These are phyloP conservation scores for Sebastiscus tertius DNA, from an alignment of 2,797 vertebrate genomes.

Conservation along the genomic window DNA sequence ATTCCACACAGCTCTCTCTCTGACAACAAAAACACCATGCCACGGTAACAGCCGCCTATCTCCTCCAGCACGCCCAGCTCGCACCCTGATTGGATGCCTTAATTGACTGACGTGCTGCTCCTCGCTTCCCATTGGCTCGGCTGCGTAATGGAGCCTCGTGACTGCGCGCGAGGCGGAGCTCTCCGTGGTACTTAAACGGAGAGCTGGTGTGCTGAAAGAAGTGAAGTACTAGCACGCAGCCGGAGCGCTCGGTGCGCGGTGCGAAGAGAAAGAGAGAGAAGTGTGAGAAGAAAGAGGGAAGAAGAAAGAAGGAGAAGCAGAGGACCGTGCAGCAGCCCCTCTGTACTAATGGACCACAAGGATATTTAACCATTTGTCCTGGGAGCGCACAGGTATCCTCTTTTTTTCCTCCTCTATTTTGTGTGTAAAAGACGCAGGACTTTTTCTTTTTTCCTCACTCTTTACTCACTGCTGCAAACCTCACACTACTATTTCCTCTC, in stretches of 20 bases:
- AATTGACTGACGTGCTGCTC: slow-evolving; percentile 37
- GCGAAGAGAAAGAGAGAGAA: slow-evolving; percentile 35
- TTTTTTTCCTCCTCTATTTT: slow-evolving; percentile 1
- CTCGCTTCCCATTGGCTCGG: slow-evolving; percentile 45
- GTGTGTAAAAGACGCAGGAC: slow-evolving; percentile 54
- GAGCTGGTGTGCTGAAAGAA: slow-evolving; percentile 60
- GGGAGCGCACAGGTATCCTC: slow-evolving; percentile 83
- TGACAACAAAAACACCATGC: slow-evolving; percentile 74
- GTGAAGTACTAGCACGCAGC: slow-evolving; percentile 48
- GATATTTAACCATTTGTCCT: slow-evolving; percentile 78
- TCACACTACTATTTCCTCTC: no score
- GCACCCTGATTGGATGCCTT: slow-evolving; percentile 54
- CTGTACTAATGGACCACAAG: slow-evolving; percentile 78
- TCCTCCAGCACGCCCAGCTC: slow-evolving; percentile 38
- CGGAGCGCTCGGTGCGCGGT: slow-evolving; percentile 49
- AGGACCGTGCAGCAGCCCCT: slow-evolving; percentile 53
- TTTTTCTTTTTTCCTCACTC: neutral
- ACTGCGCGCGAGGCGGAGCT: slow-evolving; percentile 76
- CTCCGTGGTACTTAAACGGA: slow-evolving; percentile 79
- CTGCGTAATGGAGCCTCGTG: slow-evolving; percentile 1
- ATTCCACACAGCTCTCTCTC: slow-evolving; percentile 57
- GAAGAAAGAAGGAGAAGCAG: slow-evolving; percentile 32
- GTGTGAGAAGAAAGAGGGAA: slow-evolving; percentile 39
- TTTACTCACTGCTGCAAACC: neutral
- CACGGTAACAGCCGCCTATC: slow-evolving; percentile 75